Conservation (phyloP, 2,797 vertebrate species). For the Hippocampus kuda region DNA sequence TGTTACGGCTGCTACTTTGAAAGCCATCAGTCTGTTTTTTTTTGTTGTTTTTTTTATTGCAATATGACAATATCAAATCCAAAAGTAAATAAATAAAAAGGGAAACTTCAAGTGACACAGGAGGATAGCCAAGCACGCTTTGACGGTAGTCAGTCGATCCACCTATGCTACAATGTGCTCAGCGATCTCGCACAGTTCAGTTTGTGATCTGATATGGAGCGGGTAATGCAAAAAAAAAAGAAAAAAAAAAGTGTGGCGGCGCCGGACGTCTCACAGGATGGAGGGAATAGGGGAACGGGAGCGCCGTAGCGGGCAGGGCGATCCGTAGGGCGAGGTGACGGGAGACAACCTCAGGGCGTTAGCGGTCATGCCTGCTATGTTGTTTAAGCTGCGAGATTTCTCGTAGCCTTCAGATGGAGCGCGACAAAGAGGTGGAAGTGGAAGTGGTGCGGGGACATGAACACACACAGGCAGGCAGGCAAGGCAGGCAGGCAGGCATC, state of each 20-base stretch:
- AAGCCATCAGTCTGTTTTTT: constrained; percentile 56
- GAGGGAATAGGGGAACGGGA: constrained; percentile 89
- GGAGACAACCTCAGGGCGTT: constrained; percentile 88
- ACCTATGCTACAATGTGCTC: constrained; percentile 39
- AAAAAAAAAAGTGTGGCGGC: neutral
- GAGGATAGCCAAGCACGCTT: constrained; percentile 10
- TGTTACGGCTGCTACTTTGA: constrained; percentile 65
- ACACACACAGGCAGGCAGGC: constrained; percentile 58
- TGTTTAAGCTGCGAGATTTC: constrained; percentile 96
- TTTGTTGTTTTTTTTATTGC: constrained; percentile 74
- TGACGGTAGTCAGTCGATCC: constrained; percentile 19
- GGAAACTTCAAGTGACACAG: constrained; percentile 37
- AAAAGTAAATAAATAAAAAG: constrained; percentile 15
- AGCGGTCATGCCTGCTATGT: constrained; percentile 86
- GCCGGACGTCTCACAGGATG: constrained; percentile 72
- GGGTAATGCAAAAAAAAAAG: constrained; percentile 17
- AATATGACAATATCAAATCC: constrained; percentile 45
- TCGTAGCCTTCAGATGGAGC: constrained; percentile 84
- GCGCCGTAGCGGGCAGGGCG: constrained; percentile 85
- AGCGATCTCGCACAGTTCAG: constrained; percentile 36
- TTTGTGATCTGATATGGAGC: constrained; percentile 15
- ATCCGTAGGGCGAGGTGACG: constrained; percentile 87
- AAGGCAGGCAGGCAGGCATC: constrained; percentile 59
- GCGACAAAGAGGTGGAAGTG: constrained; percentile 63
- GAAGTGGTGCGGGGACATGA: constrained; percentile 48